Evolutionary conservation across 2,888 invertebrate species (phyloP), one percentile per base, ranked within the genome.

Genomic region (Yponomeuta malinellus): DNA sequence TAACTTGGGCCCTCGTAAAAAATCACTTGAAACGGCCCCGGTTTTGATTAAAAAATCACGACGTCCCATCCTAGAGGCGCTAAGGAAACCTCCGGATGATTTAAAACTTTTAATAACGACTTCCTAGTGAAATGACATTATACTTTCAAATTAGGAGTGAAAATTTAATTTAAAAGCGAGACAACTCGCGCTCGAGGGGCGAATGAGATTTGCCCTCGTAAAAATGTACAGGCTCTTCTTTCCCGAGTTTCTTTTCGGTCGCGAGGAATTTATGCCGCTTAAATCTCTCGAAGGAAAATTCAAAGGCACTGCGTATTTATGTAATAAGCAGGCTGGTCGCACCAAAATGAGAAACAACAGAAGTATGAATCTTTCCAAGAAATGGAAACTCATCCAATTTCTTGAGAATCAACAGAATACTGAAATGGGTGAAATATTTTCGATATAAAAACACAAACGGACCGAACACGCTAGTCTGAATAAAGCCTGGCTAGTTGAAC

Each of bases 101-200:
- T 92, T 92, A 92, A 90, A 92, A 90, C 89, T 92, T 93, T 92
- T 93, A 93, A 92, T 93, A 93, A 92, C 90, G 86, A 84, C 89
- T 88, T 92, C 86, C 92, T 88, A 93, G 90, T 92, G 87, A 88
- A 90, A 93, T 92, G 92, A 92, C 93, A 92, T 93, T 93, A 93
- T 92, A 93, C 92, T 93, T 93, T 93, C 92, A 93, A 93, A 93
- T 93, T 93, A 89, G 90, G 90, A 92, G 92, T 92, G 92, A 92
- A 93, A 93, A 93, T 93, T 93, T 92, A 93, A 93, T 93, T 93
- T 92, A 92, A 92, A 91, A 90, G 90, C 88, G 90, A 89, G 90
- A 90, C 91, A 91, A 90, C 83, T 89, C 86, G 88, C 80, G 87
- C 83, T 81, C 81, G 83, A 86, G 88, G 88, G 89, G 87, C 84